Evolutionary conservation across 2,797 vertebrate genomes (phyloP).

Genomic region (Melanotaenia trifasciata): DNA sequence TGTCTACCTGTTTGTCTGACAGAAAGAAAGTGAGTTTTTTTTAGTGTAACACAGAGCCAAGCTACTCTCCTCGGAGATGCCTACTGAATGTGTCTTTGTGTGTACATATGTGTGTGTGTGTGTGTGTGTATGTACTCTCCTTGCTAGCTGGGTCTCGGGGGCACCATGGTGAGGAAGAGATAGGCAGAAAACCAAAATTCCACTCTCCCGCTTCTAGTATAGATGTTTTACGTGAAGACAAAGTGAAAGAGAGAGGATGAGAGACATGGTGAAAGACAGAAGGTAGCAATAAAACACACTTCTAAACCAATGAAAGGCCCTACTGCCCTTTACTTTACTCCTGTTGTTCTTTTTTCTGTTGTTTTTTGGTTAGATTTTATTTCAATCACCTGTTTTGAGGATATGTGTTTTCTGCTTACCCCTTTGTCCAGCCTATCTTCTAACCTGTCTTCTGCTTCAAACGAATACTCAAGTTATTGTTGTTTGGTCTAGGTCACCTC

Average conservation of each 20-base stretch:
- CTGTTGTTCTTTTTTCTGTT: constrained; percentile 16
- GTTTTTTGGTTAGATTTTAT: constrained; percentile 41
- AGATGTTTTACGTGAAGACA: constrained; percentile 59
- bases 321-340: constrained; percentile 16
- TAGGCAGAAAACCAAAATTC: constrained; percentile 74
- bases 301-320: constrained; percentile 39
- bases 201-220: constrained; percentile 53
- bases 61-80: constrained; percentile 54
- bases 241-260: constrained; percentile 56
- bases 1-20: constrained; percentile 73
- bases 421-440: constrained; percentile 2
- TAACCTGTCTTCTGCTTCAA: constrained; percentile 8
- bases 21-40: constrained; percentile 64
- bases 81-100: constrained; percentile 27
- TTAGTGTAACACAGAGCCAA: constrained; percentile 64
- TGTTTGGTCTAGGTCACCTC: not conserved
- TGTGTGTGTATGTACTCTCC: constrained; percentile 41
- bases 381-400: constrained; percentile 47
- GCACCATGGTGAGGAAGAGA: constrained; percentile 71
- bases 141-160: constrained; percentile 69
- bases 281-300: constrained; percentile 39
- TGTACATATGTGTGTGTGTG: constrained; percentile 7
- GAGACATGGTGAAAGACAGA: constrained; percentile 38
- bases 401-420: constrained; percentile 12
- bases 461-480: not conserved